A percentile compares a stretch with the other conserved stretches of the same genome.
Evolutionary conservation across 2,797 vertebrate genomes (phyloP).

Genomic region (Schizothorax lantsangensis): DNA sequence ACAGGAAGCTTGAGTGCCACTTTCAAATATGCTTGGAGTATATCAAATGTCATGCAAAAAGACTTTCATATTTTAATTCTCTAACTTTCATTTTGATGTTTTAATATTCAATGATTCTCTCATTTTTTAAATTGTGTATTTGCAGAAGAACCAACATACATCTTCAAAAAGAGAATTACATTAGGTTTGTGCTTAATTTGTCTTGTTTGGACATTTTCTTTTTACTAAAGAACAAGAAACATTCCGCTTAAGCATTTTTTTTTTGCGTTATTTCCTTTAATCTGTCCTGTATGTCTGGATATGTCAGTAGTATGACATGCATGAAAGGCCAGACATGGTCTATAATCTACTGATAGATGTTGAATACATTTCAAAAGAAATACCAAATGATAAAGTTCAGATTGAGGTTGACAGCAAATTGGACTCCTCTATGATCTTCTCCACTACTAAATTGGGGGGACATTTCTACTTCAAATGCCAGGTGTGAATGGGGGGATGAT

Average conservation of each 20-base stretch:
- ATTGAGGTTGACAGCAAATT: constrained; percentile 42
- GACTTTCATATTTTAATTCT: not conserved
- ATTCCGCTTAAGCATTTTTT: not conserved
- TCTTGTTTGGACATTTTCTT: not conserved
- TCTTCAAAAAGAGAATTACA: not conserved
- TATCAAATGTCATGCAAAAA: constrained; percentile 10
- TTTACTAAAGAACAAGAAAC: not conserved
- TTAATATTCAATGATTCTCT: not conserved
- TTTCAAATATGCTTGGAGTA: not conserved
- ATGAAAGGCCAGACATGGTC: not conserved
- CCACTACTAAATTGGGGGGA: constrained; percentile 54
- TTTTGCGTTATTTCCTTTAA: not conserved
- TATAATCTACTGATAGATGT: not conserved
- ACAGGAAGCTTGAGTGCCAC: constrained; percentile 9
- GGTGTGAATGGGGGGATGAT: constrained; percentile 31
- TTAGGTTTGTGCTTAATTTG: not conserved
- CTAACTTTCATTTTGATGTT: not conserved
- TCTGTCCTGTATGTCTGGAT: not conserved
- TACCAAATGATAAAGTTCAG: constrained; percentile 54
- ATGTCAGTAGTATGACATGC: not conserved
- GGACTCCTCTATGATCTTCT: constrained; percentile 44
- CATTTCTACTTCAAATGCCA: constrained; percentile 63
- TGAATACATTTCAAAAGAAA: constrained; percentile 29
- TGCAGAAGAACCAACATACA: not conserved
- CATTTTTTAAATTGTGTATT: not conserved